Conservation (phyloP, 2,888 invertebrate genomes). For the Danaus chrysippus region DNA sequence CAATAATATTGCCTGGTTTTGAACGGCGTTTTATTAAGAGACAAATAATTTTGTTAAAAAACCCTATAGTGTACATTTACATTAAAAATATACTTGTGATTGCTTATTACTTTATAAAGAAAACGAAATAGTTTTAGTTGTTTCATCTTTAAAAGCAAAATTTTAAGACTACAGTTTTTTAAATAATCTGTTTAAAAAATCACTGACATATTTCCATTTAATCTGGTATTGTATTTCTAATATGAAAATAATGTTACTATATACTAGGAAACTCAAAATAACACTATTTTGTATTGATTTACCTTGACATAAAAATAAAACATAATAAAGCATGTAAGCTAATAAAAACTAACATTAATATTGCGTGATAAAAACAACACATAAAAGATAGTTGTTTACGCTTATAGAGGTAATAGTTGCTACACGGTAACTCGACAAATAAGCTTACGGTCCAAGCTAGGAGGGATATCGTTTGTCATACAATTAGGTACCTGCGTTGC, state of each 20-base stretch:
- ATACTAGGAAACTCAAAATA: too few species aligned
- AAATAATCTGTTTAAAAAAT: too few species aligned
- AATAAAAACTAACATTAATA: conserved; percentile 1
- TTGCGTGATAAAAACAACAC: conserved; percentile 1
- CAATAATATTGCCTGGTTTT: background rate
- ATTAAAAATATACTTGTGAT: too few species aligned
- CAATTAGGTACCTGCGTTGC: conserved; percentile 29
- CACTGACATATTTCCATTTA: too few species aligned
- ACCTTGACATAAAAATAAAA: too few species aligned
- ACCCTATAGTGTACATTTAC: background rate
- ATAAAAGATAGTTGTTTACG: conserved; percentile 6
- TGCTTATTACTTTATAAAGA: too few species aligned
- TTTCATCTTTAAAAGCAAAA: too few species aligned
- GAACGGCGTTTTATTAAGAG: background rate
- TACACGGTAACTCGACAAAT: conserved; percentile 23
- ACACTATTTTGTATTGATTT: too few species aligned
- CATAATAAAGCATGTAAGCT: background rate
- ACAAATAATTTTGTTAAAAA: background rate
- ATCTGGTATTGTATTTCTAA: too few species aligned
- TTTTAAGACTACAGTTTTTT: too few species aligned
- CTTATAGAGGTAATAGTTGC: conserved; percentile 6
- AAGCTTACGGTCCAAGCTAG: conserved; percentile 28
- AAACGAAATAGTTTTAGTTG: too few species aligned
- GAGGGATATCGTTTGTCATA: conserved; percentile 33
- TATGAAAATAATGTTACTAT: too few species aligned